phyloP scores from a whole-genome alignment of 1,140 invertebrate species.

The Trichonephila inaurata region DNA sequence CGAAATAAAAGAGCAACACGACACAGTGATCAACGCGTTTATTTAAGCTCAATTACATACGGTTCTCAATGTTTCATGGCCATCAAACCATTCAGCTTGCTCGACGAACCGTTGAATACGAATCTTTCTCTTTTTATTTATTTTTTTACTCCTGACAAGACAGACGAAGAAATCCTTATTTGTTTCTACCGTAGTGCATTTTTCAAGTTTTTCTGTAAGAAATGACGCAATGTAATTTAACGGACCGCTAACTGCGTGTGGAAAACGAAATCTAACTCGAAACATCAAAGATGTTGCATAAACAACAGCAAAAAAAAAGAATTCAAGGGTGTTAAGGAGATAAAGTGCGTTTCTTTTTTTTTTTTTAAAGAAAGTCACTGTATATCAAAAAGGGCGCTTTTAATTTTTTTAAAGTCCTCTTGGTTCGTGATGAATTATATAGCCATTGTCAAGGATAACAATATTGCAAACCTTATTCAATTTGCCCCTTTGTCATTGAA shows the following conservation, averaged over 20 bases:
- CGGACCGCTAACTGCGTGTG: background rate
- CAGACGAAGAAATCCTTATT: background rate
- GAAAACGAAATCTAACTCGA: background rate
- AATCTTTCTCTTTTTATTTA: background rate
- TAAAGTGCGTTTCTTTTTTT: background rate
- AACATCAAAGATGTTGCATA: background rate
- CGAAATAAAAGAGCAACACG: background rate
- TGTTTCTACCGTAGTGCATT: background rate
- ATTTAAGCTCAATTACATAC: conserved; percentile 38
- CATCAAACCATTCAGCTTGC: conserved; percentile 12
- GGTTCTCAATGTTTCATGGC: conserved; percentile 2
- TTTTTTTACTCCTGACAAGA: background rate
- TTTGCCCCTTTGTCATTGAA: too few species aligned
- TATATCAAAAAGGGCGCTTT: too few species aligned
- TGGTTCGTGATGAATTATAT: too few species aligned
- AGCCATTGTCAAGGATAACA: too few species aligned
- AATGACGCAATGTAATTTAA: conserved; percentile 14
- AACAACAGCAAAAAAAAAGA: background rate
- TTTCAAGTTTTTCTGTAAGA: background rate
- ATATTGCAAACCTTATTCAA: too few species aligned
- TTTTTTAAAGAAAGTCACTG: too few species aligned
- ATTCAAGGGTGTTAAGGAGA: background rate
- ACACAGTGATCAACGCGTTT: background rate
- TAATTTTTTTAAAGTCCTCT: too few species aligned
- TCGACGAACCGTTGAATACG: conserved; percentile 22